Evolutionary conservation across 2,888 invertebrate genomes (phyloP), one percentile per base, ranked within the genome.

Genomic region (Terebella lapidaria): DNA sequence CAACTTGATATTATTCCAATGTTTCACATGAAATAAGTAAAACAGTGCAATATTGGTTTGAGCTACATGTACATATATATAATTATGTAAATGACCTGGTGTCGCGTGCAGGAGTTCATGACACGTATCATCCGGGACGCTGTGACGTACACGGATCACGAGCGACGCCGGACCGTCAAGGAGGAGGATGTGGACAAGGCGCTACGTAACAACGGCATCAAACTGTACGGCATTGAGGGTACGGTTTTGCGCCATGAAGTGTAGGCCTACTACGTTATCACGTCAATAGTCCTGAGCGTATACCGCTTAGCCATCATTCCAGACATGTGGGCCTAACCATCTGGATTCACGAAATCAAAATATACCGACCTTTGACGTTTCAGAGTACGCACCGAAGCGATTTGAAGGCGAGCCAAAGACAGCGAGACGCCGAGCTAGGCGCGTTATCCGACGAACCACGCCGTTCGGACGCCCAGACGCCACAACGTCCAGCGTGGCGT

Each of bases 141-240:
- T 5, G 10, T 5, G 10, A 5, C 20, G 15, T 49, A 49, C 22
- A 49, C 49, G 10, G 22, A 5, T 18, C 49, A 49, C 49, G 15
- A 20, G 5, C 15, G 49, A 49, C 10, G 49, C 18, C 10, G 15
- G 5, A 15, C 5, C 18, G 49, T 49, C 18, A 49, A 15, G 15
- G 49, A 49, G 49, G 49, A 49, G 20, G 49, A 49, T 49, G 49
- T 49, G 49, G 49, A 49, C 49, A 18, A 20, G 15, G 10, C 49
- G 20, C 49, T 49, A 5, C 10, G 20, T 5, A 15, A 49, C 5
- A 49, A 49, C 49, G 49, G 49, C 15, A 20, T 49, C 15, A 49
- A 49, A 5, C 10, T 49, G 49, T 49, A 18, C 22, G 49, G 49
- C 15, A 20, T 49, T 18, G 49, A 49, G 20, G 49, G 49, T 49